Base-by-base conservation (phyloP, 2,888 invertebrate species). In the Pseudanteris insignis region DNA sequence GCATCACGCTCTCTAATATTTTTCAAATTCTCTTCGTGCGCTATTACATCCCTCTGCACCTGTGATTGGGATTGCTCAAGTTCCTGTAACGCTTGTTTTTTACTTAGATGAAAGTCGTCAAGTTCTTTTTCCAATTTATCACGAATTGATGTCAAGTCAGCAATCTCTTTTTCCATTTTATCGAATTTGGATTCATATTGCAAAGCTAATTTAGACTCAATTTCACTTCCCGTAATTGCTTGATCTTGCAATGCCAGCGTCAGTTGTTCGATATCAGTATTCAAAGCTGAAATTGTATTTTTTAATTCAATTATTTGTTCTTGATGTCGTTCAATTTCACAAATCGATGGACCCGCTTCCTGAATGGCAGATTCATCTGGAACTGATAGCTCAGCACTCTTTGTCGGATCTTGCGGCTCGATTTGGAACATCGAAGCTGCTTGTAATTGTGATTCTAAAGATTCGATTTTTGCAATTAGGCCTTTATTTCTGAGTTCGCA, bases 401-500 rank as follows among this genome's bases (percentile, higher is more conserved):
- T 33, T 14, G 41, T 25, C 53, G 43, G n/a, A 26, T 37, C 26
- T 36, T 40, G 47, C 9, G 38, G 8, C 33, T 46, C 28, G 25
- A 11, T 28, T 25, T 28, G 15, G 46, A 3, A 46, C 40, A 2
- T 25, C 1, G 51, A 30, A 18, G n/a, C 28, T 4, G 21, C 6
- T 7, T 67, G 71, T 4, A 73, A 26, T 8, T 68, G 73, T 69
- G 70, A 70, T 14, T 81, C 75, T 6, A 86, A 76, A 25, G 82
- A 81, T 41, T 84, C 84, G 5, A 92, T 73, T 78, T 90, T 89
- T 43, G 87, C 84, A 67, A 84, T 85, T 1, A 90, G 81, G 71
- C 91, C 89, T 66, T 88, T 85, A 67, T 88, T 88, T 72, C 89
- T 86, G 53, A 86, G 85, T 72, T 89, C 88, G 83, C 88, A 88